Evolutionary conservation across 2,888 invertebrate genomes (phyloP).

Genomic region (Oligia fasciuncula): DNA sequence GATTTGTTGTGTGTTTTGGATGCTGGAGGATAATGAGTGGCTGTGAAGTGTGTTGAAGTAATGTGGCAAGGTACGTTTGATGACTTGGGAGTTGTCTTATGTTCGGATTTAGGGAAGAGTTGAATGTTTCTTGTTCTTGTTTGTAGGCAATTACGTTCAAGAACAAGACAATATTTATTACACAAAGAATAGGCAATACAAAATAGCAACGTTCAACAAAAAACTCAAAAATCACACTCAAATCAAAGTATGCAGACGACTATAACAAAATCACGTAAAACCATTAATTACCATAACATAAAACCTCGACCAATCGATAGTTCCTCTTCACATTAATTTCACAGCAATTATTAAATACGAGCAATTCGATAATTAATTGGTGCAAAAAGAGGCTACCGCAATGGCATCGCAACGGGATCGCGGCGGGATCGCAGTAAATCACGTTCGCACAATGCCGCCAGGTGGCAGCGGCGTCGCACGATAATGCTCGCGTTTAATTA

Average conservation of each 20-base stretch:
- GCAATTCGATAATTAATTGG: conserved; percentile 89
- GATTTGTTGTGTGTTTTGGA: conserved; percentile 57
- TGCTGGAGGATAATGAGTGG: conserved; percentile 34
- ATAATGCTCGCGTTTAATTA: conserved; percentile 90
- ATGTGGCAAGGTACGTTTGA: conserved; percentile 18
- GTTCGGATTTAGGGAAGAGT: not conserved
- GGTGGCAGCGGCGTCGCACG: conserved; percentile 89
- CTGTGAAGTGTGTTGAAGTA: conserved; percentile 44
- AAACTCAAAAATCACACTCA: not conserved
- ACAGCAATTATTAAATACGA: conserved; percentile 88
- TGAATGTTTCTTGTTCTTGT: too few species aligned
- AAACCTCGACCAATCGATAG: conserved; percentile 71
- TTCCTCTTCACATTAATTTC: conserved; percentile 85
- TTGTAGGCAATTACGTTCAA: too few species aligned
- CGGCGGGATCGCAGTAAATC: conserved; percentile 89
- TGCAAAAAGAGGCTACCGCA: conserved; percentile 87
- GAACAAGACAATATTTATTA: not conserved
- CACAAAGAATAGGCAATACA: not conserved
- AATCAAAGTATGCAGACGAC: not conserved
- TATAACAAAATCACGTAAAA: conserved; percentile 36
- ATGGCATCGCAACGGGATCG: conserved; percentile 85
- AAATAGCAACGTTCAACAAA: not conserved
- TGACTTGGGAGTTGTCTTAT: not conserved
- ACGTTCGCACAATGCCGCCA: conserved; percentile 88
- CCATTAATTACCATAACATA: conserved; percentile 53